Evolutionary conservation across 2,113 vertebrate genomes (phyloP), one percentile per base, ranked within the genome.

Genomic region (Misgurnus mizolepis): DNA sequence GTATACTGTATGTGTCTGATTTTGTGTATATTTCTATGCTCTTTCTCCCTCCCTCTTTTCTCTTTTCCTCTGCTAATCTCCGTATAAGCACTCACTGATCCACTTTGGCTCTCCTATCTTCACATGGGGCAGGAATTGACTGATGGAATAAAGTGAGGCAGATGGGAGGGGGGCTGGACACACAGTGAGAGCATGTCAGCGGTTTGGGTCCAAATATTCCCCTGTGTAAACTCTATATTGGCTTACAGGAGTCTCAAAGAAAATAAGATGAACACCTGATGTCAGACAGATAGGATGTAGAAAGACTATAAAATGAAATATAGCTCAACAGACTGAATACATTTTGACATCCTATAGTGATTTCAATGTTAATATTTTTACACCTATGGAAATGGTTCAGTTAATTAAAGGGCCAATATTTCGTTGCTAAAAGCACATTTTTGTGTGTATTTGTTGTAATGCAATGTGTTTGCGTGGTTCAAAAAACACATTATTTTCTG

Each of bases 121-220:
- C 56, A 47, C 56, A 12, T 0, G 18, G 58, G 72, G n/a, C 45
- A 76, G 61, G 22, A n/a, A 62, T 7, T 0, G 60, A 65, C 58
- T 50, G 73, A 76, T 65, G 60, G 73, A 27, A 76, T 65, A 8
- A 76, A 76, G 11, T 65, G 27, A 76, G 34, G 45, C 45, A 55
- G 45, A 50, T 45, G 61, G 60, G 18, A 61, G 12, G 8, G 43
- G 73, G 27, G 58, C 58, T 43, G 47, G 73, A 75, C 41, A 43
- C 56, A 75, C 43, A 74, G 40, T 43, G 55, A 12, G 12, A 75
- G 43, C 22, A 64, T 75, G 73, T 75, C 73, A 75, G 73, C 58
- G 27, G 41, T 74, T 74, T 74, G 43, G 45, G 56, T 39, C 60
- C 60, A 49, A 39, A 76, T 60, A 22, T 58, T 64, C 58, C 18